Evolutionary conservation across 2,113 vertebrate species (phyloP).

Genomic region (Psittacara wagleri): DNA sequence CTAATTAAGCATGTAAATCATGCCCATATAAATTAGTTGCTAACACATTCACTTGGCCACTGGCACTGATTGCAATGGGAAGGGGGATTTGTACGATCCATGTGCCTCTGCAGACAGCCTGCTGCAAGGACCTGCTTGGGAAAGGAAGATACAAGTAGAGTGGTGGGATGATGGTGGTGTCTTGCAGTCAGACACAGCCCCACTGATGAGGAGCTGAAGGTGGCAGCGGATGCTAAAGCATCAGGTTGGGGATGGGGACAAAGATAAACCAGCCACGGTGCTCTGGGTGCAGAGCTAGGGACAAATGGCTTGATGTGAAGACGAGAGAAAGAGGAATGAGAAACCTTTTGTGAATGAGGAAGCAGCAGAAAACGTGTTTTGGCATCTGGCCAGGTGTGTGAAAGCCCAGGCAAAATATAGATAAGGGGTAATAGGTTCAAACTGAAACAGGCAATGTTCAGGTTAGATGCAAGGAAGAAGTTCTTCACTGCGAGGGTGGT

Average conservation of each 20-base stretch:
- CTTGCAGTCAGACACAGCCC: neutral
- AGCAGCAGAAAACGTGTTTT: neutral
- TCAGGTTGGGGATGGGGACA: neutral
- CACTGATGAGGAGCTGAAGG: neutral
- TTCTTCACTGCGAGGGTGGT: neutral
- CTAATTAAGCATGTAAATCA: constrained; percentile 55
- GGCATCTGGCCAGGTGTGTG: neutral
- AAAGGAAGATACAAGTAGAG: accelerated
- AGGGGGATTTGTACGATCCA: accelerated
- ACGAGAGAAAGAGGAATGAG: neutral
- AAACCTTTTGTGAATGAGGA: neutral
- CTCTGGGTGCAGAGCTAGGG: neutral
- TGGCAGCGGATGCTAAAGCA: neutral
- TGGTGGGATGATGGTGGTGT: accelerated
- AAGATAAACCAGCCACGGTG: accelerated
- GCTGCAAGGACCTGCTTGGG: neutral
- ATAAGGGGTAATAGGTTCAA: neutral
- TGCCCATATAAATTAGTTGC: constrained; percentile 5
- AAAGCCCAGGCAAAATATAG: neutral
- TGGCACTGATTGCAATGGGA: accelerated
- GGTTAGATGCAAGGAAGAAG: neutral
- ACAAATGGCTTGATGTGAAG: neutral
- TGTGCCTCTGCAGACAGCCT: neutral
- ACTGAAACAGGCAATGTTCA: neutral
- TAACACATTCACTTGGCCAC: neutral